These are phyloP conservation scores for Hydrolagus affinis DNA, from an alignment of 2,113 vertebrate species.

Conservation along the genomic window DNA sequence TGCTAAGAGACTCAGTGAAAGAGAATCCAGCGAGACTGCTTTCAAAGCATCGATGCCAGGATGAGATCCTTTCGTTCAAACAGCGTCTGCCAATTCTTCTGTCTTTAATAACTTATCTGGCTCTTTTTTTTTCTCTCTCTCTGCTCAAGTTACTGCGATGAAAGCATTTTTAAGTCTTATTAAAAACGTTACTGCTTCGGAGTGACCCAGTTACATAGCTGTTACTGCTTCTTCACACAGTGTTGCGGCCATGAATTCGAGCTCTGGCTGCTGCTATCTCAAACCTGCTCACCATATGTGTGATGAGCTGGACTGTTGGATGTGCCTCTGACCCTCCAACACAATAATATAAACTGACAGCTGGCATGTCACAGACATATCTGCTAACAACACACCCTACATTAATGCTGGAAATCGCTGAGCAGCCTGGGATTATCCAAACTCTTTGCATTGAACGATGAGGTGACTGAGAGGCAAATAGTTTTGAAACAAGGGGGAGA, in stretches of 20 bases:
- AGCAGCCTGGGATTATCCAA: background rate
- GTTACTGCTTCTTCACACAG: slow-evolving; percentile 5
- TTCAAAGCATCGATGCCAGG: background rate
- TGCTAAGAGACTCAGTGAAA: background rate
- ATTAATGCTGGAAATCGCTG: background rate
- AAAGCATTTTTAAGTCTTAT: background rate
- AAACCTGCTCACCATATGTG: slow-evolving; percentile 23
- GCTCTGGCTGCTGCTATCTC: background rate
- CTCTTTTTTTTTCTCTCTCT: background rate
- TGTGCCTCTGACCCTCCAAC: background rate
- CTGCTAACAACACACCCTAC: background rate
- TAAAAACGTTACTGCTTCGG: background rate
- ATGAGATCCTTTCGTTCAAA: background rate
- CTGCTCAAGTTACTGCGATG: background rate
- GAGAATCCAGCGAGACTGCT: background rate
- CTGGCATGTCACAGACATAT: background rate
- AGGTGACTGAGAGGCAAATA: background rate
- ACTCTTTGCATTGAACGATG: background rate
- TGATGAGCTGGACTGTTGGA: background rate
- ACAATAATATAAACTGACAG: background rate
- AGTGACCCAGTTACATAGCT: slow-evolving; percentile 12
- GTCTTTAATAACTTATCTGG: slow-evolving; percentile 7
- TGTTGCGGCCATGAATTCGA: background rate
- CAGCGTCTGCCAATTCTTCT: background rate
- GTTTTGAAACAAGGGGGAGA: background rate